Evolutionary conservation across 2,113 vertebrate genomes (phyloP), one percentile per base, ranked within the genome.

Genomic region (Nyctibius bracteatus): DNA sequence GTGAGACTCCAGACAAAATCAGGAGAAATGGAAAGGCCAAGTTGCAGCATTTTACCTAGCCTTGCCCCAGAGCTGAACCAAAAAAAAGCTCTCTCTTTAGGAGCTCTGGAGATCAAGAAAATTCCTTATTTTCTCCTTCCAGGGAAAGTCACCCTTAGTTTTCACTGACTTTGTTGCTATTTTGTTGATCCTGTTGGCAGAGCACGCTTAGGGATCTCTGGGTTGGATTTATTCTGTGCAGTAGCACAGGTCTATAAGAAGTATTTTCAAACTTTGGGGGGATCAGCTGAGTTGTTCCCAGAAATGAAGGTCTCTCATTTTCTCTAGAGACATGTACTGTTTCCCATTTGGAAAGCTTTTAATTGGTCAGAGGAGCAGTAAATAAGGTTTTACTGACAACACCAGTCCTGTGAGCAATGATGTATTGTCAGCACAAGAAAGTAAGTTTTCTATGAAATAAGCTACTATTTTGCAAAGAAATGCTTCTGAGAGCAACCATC

Each of bases 371-470:
- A 86, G 66, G 21, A 84, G 77, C 88, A 91, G 92, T 94, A 92
- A 97, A 94, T 96, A 95, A 92, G 49, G 57, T 61, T 92, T 93
- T 65, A 68, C 65, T 75, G 91, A 81, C 88, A 92, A 15, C 73
- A 57, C 39, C 57, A 62, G 55, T 41, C 52, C 47, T 33, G 70
- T 51, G 72, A 84, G 81, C 83, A 54, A 5, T 90, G 80, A 92
- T 92, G 61, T 51, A 88, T 82, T 65, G 73, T 84, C 88, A 78
- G 55, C 72, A 87, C 23, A 31, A 33, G 37, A 91, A 57, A 1
- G 1, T 81, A 85, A 90, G 65, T 79, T 44, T 62, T 61, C 88
- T 23, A 6, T 49, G 66, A 72, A 93, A 95, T 85, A 79, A 94
- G 43, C 65, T 87, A 23, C 63, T 82, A 5, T 75, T 95, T 94